These are phyloP conservation scores for Pantala flavescens DNA, from an alignment of 1,140 invertebrate genomes.

Conservation along the genomic window DNA sequence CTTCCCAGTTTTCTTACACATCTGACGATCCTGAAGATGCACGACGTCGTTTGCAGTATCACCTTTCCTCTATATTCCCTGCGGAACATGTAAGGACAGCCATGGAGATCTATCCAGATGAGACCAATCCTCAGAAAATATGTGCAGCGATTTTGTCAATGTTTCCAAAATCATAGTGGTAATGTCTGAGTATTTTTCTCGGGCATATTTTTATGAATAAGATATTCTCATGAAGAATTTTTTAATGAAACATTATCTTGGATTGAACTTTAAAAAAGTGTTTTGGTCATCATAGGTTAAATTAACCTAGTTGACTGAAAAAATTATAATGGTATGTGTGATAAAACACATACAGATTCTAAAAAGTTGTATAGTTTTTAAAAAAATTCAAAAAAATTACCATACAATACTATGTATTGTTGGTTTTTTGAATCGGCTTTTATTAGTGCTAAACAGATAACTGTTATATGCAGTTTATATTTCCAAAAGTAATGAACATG, in stretches of 20 bases:
- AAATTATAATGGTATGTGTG: neutral
- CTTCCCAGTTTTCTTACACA: conserved; percentile 21
- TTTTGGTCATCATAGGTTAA: neutral
- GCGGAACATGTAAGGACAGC: conserved; percentile 75
- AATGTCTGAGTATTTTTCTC: too few species aligned
- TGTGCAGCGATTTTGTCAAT: conserved; percentile 74
- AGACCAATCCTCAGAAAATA: conserved; percentile 77
- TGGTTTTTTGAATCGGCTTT: neutral
- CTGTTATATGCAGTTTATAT: neutral
- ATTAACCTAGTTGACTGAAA: neutral
- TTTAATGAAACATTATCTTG: neutral
- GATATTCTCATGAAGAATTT: neutral
- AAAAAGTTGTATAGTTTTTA: neutral
- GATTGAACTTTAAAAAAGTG: neutral
- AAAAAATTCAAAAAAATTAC: neutral
- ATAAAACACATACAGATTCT: neutral
- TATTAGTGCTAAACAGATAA: neutral
- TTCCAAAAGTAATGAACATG: neutral
- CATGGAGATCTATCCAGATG: conserved; percentile 74
- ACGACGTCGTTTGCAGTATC: conserved; percentile 65
- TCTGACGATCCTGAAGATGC: conserved; percentile 50
- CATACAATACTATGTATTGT: conserved; percentile 3
- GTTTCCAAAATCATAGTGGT: conserved; percentile 45
- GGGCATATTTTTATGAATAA: neutral
- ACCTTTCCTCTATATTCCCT: conserved; percentile 76